phyloP scores from a whole-genome alignment of 2,888 invertebrate species.

The Agriopis marginaria region DNA sequence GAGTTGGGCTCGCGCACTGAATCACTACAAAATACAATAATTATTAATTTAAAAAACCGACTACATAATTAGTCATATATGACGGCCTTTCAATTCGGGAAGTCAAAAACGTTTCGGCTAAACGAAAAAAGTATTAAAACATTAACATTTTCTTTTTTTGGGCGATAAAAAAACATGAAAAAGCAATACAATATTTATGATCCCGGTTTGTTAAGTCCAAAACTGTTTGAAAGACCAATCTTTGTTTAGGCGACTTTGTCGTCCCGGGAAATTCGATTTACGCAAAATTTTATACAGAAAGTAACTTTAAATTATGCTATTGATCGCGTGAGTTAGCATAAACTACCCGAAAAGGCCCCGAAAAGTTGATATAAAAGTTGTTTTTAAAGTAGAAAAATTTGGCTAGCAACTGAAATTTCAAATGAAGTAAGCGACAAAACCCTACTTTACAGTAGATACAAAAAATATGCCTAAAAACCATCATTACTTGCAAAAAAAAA shows the following conservation, averaged over 20 bases:
- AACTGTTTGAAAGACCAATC: constrained; percentile 14
- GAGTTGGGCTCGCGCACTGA: no score
- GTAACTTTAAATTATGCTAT: constrained; percentile 12
- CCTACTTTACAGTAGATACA: no score
- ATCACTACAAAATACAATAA: no score
- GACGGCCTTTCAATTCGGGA: no score
- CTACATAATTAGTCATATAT: no score
- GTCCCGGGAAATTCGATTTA: constrained; percentile 14
- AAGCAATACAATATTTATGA: constrained; percentile 8
- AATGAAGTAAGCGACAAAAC: no score
- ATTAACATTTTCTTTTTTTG: no score
- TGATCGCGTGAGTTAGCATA: constrained; percentile 10
- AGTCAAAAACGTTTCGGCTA: neutral
- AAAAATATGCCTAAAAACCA: no score
- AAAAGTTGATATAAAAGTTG: neutral
- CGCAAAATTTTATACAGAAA: constrained; percentile 12
- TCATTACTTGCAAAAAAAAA: no score
- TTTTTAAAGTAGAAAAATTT: neutral
- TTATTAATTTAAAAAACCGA: no score
- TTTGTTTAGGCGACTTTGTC: constrained; percentile 21
- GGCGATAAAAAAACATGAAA: neutral
- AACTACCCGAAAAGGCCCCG: constrained; percentile 1
- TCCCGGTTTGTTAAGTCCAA: constrained; percentile 8
- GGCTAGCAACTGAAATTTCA: neutral
- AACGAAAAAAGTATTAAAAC: no score